Base-by-base conservation (phyloP, 2,888 invertebrate species). In the Gortyna flavago region DNA sequence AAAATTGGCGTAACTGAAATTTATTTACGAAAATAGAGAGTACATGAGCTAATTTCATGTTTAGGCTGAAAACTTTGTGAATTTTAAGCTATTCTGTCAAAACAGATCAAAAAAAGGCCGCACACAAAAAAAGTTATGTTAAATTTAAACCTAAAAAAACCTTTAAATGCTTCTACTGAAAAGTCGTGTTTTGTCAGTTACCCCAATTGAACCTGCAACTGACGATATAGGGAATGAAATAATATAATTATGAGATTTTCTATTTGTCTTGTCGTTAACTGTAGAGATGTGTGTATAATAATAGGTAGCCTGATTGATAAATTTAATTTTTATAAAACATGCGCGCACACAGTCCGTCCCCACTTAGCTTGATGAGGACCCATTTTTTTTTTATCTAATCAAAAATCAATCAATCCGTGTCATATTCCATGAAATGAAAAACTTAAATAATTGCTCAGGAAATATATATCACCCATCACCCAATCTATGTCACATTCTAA, bases 401-500 rank as follows among this genome's bases (percentile, higher is more conserved):
- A 6, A n/a, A 75, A 32, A 62, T 7, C 21, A 35, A 76, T 76
- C 54, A 64, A 64, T n/a, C n/a, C 11, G 1, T 51, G 51, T 59
- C 57, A 48, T 38, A 38, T 77, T 66, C 5, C 16, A 51, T 48
- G 7, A 66, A 77, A 41, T 13, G 18, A 13, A 44, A 48, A 44
- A 44, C 7, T 41, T 29, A 44, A 35, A 59, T 48, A 62, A 38
- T 48, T 65, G 35, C 1, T 13, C 18, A 32, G 29, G 9, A 54
- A 73, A 62, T 21, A 41, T 11, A 48, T 44, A 35, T 32, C 41
- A 44, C 13, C 3, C 16, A 13, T n/a, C n/a, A n/a, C n/a, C n/a
- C n/a, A n/a, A 57, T 29, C 38, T 25, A 48, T 18, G 41, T 32
- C 16, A 35, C 8, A n/a, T 72, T 72, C 9, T 35, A 48, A 32